Base-by-base conservation (phyloP, 2,888 invertebrate species). In the Matsumyia berberina region DNA sequence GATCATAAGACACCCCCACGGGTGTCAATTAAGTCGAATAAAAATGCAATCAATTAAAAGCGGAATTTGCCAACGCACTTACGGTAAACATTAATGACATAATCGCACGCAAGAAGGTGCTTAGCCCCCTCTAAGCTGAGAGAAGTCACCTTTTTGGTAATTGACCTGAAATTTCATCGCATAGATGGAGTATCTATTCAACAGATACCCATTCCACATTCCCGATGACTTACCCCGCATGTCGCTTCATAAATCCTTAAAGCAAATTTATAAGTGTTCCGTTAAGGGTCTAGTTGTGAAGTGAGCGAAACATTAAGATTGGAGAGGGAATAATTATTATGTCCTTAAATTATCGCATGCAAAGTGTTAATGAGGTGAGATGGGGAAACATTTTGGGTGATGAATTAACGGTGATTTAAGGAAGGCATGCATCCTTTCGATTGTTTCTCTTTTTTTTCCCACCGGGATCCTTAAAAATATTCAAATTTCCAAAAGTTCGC, bases 1-100 rank as follows among this genome's bases (percentile, higher is more conserved):
- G 39, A 46, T 42, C 60, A 44, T 46, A 44, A 53, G 31, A 58
- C 62, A 53, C 73, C 62, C 51, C 33, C 62, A 15, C 12, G 53
- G n/a, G 19, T 62, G 62, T 55, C 78, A 78, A 78, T 70, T 78
- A 78, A 78, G 57, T 46, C 62, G 46, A 78, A 78, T 64, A 57
- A 37, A 37, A 19, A 64, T 70, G 70, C 49, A 64, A 42, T 70
- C 70, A 77, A 77, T 78, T 78, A 55, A 77, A 62, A 55, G 39
- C 33, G 33, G 42, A 69, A 60, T 53, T 69, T 19, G 42, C 60
- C 60, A 31, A 46, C 62, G 51, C 31, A 31, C 35, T 24, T 29
- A 29, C 35, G 31, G 42, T 35, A 29, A 15, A 55, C 12, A 37
- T 55, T 55, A 33, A 74, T 55, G 55, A 74, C 44, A 64, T 24